Base-by-base conservation (phyloP, 2,797 vertebrate species). In the Phataginus tetradactyla region DNA sequence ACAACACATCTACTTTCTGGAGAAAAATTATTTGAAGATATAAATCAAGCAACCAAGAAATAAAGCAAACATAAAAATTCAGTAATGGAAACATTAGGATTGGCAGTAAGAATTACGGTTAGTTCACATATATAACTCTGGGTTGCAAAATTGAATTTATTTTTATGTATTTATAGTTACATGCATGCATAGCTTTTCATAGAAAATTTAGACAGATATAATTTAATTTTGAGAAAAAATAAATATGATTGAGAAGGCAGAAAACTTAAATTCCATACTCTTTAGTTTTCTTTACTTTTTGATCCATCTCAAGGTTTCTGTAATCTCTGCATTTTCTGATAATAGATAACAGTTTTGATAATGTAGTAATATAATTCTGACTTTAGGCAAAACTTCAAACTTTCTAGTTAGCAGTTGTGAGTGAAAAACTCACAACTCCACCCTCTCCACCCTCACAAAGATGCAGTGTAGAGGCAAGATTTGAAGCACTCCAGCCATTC, bases 391-490 rank as follows among this genome's bases (percentile, higher is more conserved):
- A 87, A 39, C 7, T 14, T 91, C 53, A 63, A 68, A 27, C 14
- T 86, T 94, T 83, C 68, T 69, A 81, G 37, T 72, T 15, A 63
- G 18, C n/a, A 81, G 23, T 42, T 49, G 9, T 59, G 80, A 68
- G 29, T 81, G 12, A 90, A 64, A 77, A 84, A 64, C 21, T 69
- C 39, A 37, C 37, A 37, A 37, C 4, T 23, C 34, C 4, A 17
- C 23, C 13, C 2, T 15, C 27, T 39, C 1, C 34, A 29, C 11
- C 4, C 2, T 17, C 3, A 0, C 25, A 34, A 49, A 86, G 25
- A 81, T 37, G 27, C 5, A 32, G 6, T 55, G 4, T 61, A 34
- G 25, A 63, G 45, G 53, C 10, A 71, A 49, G 15, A 39, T 71
- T 63, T 21, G 27, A 88, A 88, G 20, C 32, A n/a, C 17, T 29